Conservation (phyloP, 2,888 invertebrate genomes). For the Mythimna pallens region DNA sequence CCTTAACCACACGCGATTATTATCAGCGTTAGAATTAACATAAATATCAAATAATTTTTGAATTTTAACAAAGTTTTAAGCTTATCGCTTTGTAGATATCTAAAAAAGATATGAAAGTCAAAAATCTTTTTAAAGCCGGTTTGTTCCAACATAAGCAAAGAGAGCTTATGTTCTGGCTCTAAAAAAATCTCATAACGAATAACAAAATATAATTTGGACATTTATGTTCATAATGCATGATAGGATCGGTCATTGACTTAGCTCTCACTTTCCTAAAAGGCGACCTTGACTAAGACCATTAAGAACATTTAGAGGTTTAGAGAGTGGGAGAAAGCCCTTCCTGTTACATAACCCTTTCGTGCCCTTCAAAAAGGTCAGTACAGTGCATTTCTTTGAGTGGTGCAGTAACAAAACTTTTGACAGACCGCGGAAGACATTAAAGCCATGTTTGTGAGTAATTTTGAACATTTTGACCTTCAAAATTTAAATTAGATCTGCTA, state of each 20-base stretch:
- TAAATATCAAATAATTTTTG: slow-evolving; percentile 2
- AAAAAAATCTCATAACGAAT: background rate
- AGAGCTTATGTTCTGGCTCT: no score
- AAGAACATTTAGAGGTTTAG: slow-evolving; percentile 29
- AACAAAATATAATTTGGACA: slow-evolving; percentile 6
- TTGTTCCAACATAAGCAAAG: background rate
- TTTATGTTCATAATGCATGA: slow-evolving; percentile 22
- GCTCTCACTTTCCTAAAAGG: slow-evolving; percentile 45
- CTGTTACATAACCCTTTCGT: slow-evolving; percentile 56
- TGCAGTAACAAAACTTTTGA: slow-evolving; percentile 27
- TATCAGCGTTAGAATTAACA: slow-evolving; percentile 1
- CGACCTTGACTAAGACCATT: slow-evolving; percentile 61
- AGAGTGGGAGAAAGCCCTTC: slow-evolving; percentile 69
- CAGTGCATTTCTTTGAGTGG: slow-evolving; percentile 51
- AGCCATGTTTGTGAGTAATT: slow-evolving; percentile 52
- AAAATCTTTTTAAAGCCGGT: slow-evolving; percentile 14
- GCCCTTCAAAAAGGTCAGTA: slow-evolving; percentile 54
- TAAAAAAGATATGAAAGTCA: slow-evolving; percentile 4
- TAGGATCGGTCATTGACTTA: slow-evolving; percentile 59
- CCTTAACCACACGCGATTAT: background rate
- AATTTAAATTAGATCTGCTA: slow-evolving; percentile 10
- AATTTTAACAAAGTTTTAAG: background rate
- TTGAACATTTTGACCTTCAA: slow-evolving; percentile 17
- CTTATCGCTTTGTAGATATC: background rate
- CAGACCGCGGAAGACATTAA: slow-evolving; percentile 15